A percentile compares a stretch with the other conserved stretches of the same genome.
Conservation (phyloP, 2,113 vertebrate species). For the Lepidothrix coronata region DNA sequence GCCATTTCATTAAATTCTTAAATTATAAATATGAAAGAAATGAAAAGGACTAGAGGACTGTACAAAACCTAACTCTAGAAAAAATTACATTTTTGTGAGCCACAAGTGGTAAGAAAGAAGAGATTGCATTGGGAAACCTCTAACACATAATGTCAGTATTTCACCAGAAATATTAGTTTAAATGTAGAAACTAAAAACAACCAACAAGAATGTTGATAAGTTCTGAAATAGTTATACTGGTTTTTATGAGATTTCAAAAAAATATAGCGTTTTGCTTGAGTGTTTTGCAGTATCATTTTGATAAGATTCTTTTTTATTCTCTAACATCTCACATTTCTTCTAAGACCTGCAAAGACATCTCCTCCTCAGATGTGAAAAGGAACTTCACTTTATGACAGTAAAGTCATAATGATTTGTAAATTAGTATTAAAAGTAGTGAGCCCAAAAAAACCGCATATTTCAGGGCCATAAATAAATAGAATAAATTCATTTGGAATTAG, state of each 20-base stretch:
- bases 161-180: background rate
- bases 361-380: background rate
- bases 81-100: background rate
- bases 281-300: background rate
- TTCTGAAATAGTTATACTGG: background rate
- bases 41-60: background rate
- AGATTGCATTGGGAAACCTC: background rate
- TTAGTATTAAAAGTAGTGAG: background rate
- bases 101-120: background rate
- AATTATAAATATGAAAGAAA: constrained; percentile 38
- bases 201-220: background rate
- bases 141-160: background rate
- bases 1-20: background rate
- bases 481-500: background rate
- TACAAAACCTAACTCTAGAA: background rate
- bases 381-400: background rate
- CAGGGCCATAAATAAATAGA: background rate
- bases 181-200: background rate
- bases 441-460: background rate
- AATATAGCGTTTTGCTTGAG: background rate
- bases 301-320: background rate
- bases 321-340: background rate
- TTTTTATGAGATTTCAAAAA: constrained; percentile 6
- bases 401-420: background rate
- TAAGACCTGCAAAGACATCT: background rate